Evolutionary conservation across 1,140 invertebrate species (phyloP), one percentile per base, ranked within the genome.

Genomic region (Eriosoma lanigerum): DNA sequence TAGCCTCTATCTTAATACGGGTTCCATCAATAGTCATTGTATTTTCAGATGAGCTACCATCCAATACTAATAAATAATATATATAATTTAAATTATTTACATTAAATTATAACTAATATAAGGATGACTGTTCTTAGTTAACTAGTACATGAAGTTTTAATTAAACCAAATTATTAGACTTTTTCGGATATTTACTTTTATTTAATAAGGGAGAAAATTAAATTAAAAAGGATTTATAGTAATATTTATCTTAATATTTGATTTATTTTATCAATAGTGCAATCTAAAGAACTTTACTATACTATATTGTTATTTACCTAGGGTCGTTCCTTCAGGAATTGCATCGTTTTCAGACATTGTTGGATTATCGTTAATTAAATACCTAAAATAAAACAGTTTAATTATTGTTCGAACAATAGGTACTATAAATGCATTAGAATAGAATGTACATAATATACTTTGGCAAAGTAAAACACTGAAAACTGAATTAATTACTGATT

Each of bases 301-400:
- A 48, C 10, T 48, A 48, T 15, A 48, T 3, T n/a, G n/a, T n/a
- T 48, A 48, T 48, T 72, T 78, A 78, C 75, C 75, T 48, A 78
- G 24, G 19, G 75, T 76, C 21, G 72, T 24, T 60, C 75, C 75
- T 60, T 78, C 75, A 19, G 56, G 68, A 26, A 72, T 78, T 10
- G 26, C 17, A 17, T 44, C 32, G 19, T 38, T 78, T 46, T 78
- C 75, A 78, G 75, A 78, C 75, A 78, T 72, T 62, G 38, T 78
- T 12, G 56, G 17, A 6, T 44, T 46, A 0, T 60, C 26, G 6
- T 72, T 3, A 68, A 72, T 78, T 38, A 78, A 60, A 44, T 46
- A 62, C 75, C 75, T 78, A 62, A 29, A 78, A 78, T 48, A 24
- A 60, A 62, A 78, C 17, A 26, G 21, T 62, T 1, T 21, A 29